Percentiles rank a stretch among this genome's conserved stretches.
These are phyloP conservation scores for Palloptera scutellata DNA, from an alignment of 2,888 invertebrate genomes.

Conservation along the genomic window DNA sequence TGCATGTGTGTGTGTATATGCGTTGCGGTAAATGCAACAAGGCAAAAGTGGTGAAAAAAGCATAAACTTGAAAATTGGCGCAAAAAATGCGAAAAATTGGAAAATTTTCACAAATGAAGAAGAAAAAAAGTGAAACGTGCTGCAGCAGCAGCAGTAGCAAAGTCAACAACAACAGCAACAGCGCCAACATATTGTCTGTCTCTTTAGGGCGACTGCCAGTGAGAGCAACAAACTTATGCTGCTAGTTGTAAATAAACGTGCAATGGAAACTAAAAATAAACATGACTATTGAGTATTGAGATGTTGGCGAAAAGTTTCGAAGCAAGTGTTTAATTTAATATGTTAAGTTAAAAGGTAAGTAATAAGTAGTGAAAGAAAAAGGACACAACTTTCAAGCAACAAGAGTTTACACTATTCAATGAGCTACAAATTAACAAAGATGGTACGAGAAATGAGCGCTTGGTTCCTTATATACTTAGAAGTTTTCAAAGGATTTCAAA, in stretches of 20 bases:
- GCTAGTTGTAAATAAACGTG: conserved; percentile 44
- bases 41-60: conserved; percentile 28
- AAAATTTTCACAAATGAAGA: neutral
- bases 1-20: conserved; percentile 17
- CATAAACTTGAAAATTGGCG: conserved; percentile 16
- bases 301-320: no score
- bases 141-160: neutral
- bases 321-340: no score
- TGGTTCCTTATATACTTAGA: no score
- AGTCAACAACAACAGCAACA: neutral
- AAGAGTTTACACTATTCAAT: no score
- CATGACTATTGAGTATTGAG: conserved; percentile 11
- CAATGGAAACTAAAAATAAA: conserved; percentile 48
- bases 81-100: conserved; percentile 1
- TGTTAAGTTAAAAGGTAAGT: no score
- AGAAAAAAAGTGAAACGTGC: conserved; percentile 35
- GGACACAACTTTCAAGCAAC: no score
- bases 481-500: no score
- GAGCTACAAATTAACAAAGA: no score
- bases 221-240: conserved; percentile 40
- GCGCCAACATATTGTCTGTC: conserved; percentile 8
- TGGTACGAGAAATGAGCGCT: no score
- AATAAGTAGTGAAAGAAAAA: no score
- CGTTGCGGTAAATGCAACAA: conserved; percentile 44
- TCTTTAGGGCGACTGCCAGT: neutral